phyloP scores from a whole-genome alignment of 1,140 invertebrate species.

The Geopemphigus sp. region DNA sequence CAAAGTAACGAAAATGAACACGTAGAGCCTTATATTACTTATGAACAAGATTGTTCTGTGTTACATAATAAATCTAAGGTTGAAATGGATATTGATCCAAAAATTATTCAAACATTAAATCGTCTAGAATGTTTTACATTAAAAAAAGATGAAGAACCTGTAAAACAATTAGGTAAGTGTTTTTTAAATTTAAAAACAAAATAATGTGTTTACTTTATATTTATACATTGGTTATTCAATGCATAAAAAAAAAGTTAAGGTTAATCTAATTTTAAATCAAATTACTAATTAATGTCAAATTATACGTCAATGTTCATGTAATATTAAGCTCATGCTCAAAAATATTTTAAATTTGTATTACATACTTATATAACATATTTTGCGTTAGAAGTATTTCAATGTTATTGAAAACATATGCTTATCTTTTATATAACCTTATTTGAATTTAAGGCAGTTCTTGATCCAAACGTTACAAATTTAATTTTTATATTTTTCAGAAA shows the following conservation, averaged over 20 bases:
- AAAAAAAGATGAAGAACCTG: not conserved
- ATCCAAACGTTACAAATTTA: too few relatives aligned
- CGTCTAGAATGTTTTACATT: not conserved
- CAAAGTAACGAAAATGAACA: not conserved
- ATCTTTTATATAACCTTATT: too few relatives aligned
- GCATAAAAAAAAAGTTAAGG: not conserved
- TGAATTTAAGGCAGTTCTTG: too few relatives aligned
- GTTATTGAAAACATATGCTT: too few relatives aligned
- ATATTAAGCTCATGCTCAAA: too few relatives aligned
- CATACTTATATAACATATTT: too few relatives aligned
- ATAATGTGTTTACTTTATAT: not conserved
- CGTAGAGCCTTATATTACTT: not conserved
- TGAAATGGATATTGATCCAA: not conserved
- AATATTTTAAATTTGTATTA: too few relatives aligned
- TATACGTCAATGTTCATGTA: too few relatives aligned
- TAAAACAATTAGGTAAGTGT: slow-evolving; percentile 3
- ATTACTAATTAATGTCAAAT: too few relatives aligned
- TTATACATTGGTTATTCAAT: not conserved
- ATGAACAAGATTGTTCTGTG: not conserved
- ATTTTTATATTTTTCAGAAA: slow-evolving; percentile 24
- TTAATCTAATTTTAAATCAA: too few relatives aligned
- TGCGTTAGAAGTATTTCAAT: too few relatives aligned
- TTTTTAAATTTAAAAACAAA: not conserved
- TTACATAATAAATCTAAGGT: not conserved
- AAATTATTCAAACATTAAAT: slow-evolving; percentile 1